Percentiles rank a stretch among this genome's conserved stretches.
phyloP scores from a whole-genome alignment of 2,888 invertebrate species.

The Oxystoma pomonae region DNA sequence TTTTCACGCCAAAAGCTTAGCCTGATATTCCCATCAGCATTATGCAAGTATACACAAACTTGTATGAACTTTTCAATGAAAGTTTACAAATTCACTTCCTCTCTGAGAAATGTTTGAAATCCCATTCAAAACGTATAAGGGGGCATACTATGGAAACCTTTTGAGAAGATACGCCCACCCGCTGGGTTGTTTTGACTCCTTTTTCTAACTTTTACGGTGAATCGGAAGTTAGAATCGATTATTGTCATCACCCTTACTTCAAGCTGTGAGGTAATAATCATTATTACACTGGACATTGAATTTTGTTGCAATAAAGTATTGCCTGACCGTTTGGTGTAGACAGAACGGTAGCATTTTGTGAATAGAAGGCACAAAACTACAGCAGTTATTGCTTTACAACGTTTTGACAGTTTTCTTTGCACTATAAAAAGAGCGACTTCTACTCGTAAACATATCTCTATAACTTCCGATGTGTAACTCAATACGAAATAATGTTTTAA shows the following conservation, averaged over 20 bases:
- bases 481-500: neutral
- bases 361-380: neutral
- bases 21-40: neutral
- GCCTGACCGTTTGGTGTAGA: neutral
- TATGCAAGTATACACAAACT: neutral
- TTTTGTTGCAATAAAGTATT: neutral
- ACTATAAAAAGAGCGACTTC: neutral
- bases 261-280: conserved; percentile 41
- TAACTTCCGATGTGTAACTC: neutral
- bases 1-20: conserved; percentile 12
- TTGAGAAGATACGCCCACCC: conserved; percentile 29
- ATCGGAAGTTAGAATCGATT: conserved; percentile 41
- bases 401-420: neutral
- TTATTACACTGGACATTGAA: conserved; percentile 8
- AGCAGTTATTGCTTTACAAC: neutral
- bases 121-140: conserved; percentile 21
- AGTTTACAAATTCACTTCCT: conserved; percentile 24
- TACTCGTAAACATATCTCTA: neutral
- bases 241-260: conserved; percentile 43
- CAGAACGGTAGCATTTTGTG: neutral
- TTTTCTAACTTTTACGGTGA: conserved; percentile 14
- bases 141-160: conserved; percentile 18
- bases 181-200: conserved; percentile 34
- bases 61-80: conserved; percentile 15
- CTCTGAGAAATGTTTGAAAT: conserved; percentile 17